Base-by-base conservation (phyloP, 2,888 invertebrate species). In the Metallyticus violacea region DNA sequence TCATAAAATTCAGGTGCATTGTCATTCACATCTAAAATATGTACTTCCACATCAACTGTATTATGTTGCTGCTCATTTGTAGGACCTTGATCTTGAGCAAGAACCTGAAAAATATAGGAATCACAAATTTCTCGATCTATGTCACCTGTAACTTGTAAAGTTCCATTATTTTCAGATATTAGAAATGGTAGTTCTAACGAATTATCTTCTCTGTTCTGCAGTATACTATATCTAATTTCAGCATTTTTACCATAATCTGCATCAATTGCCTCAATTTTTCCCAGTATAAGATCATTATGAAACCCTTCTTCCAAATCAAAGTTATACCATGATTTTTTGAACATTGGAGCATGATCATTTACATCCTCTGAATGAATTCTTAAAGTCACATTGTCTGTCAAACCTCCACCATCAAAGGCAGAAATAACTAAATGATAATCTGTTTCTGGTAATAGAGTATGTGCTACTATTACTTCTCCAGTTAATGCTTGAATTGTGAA, bases 321-420 rank as follows among this genome's bases (percentile, higher is more conserved):
- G 85, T 94, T 95, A 90, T 97, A 97, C 95, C 95, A 96, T 0
- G 96, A 94, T 89, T 96, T 96, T 89, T 95, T 95, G 89, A 97
- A 97, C 88, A 95, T 94, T 0, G 97, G 97, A 6, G 95, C 94
- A 90, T 97, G 97, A 89, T 97, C 96, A 91, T 97, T 97, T 0
- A 97, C 94, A 90, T 97, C 97, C 89, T 94, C 94, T 0, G 97
- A 94, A 83, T 94, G 94, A n/a, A 97, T 93, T 89, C 95, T 93
- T 4, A 97, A 91, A 6, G 94, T 94, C 1, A 96, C 93, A 85
- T 93, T 93, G 89, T 97, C 97, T 89, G 93, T 94, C 2, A 97
- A 91, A 2, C 95, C 96, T 5, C 96, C 97, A 0, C 94, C 94
- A 91, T 98, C 98, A 25, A 93, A 92, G 0, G 97, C 97, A 0